Evolutionary conservation across 2,888 invertebrate genomes (phyloP), one percentile per base, ranked within the genome.

Genomic region (Eledona agricola): DNA sequence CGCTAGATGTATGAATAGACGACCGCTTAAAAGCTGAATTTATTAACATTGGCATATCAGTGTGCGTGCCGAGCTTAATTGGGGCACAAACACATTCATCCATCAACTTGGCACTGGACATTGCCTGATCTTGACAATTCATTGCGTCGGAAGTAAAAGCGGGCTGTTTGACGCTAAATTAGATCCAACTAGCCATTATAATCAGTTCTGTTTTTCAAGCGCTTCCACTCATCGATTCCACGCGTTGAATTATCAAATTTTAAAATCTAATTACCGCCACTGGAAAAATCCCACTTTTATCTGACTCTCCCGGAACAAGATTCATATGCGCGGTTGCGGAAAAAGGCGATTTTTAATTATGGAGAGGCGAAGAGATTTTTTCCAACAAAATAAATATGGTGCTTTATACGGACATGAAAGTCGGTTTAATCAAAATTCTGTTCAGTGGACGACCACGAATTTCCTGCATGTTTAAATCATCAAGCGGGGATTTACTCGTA

Each of bases 41-140:
- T 62, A 65, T 62, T 64, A 62, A 57, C 50, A 59, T 51, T 59
- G 64, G 64, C 65, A 60, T 66, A 66, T 65, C 57, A 53, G 51
- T 45, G 58, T 65, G 66, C 67, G 67, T 66, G 67, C 54, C 28
- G 7, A 26, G 38, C 55, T 67, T 73, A 72, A 72, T 70, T 70
- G 67, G 68, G 64, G 65, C 65, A 65, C 66, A 69, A 71, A 72
- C 72, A 69, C 64, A 68, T 67, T 65, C 70, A 73, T 73, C 71
- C 72, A 72, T 73, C 72, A 72, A 67, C 64, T 66, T 70, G 68
- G 63, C 71, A 70, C 71, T 69, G 67, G 67, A 72, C 71, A 71
- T 66, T 61, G 65, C 65, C 65, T 59, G 62, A 65, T 69, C 67
- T 66, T 62, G 67, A 65, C 65, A 64, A 65, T 64, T 67, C 66